Evolutionary conservation across 2,797 vertebrate species (phyloP), one percentile per base, ranked within the genome.

Genomic region (Meriones psammophilus): DNA sequence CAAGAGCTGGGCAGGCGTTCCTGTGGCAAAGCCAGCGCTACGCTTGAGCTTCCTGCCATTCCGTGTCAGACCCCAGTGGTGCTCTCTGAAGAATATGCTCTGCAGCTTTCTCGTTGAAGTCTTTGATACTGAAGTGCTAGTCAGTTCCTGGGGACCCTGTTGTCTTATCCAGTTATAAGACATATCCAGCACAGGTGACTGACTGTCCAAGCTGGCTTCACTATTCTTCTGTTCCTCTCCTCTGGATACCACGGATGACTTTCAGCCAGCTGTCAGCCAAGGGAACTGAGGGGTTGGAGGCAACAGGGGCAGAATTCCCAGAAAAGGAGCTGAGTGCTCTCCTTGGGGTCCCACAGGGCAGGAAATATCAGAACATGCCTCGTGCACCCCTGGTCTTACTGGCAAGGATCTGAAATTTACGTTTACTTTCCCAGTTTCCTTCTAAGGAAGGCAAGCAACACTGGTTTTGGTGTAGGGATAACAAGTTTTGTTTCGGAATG

Each of bases 61-160:
- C 13, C 12, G 26, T 14, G 2, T 22, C 50, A 30, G 76, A 56
- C 46, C 64, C 5, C 56, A 46, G 10, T 0, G 24, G 33, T 0
- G 0, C 54, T 17, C 83, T 80, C 60, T 83, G 46, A 56, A 64
- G 15, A 88, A 12, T 0, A 1, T 15, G 10, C 56, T 56, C 46
- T 22, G 2, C 0, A 1, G 20, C 30, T 62, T 76, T 80, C 33
- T 39, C 15, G 33, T 58, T 78, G 24, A 46, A 68, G 71, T 50
- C 76, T 54, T 60, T 7, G 3, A 33, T 18, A 33, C 8, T 28
- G 0, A 1, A 86, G 71, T 2, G n/a, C 3, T 22, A 74, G 69
- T 56, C 62, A 68, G 30, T 20, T 15, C 33, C 30, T 17, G 26
- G 56, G 46, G 42, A 33, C 58, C 20, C 20, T 14, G 42, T 36